Conservation (phyloP, 2,888 invertebrate genomes). For the Anaspis maculata region DNA sequence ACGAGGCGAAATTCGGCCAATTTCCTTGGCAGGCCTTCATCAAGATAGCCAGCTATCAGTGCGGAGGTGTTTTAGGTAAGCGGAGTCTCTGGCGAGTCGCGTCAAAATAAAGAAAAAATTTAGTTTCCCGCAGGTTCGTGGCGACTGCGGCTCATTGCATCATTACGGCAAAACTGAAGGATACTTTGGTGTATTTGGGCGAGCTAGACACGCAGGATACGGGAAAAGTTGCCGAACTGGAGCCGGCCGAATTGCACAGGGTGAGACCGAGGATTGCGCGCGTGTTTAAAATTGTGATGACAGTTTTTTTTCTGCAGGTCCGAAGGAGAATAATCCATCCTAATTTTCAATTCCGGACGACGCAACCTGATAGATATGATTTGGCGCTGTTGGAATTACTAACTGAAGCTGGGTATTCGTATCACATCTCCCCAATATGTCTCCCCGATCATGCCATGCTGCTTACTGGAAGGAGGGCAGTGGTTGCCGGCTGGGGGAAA, state of each 20-base stretch:
- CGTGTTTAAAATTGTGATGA: neutral
- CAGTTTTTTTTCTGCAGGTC: constrained; percentile 44
- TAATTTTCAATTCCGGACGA: constrained; percentile 68
- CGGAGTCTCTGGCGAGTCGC: neutral
- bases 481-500: constrained; percentile 81
- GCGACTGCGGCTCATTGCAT: constrained; percentile 81
- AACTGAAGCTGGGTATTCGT: constrained; percentile 48
- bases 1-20: constrained; percentile 67
- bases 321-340: constrained; percentile 71
- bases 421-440: constrained; percentile 72
- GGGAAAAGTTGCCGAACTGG: constrained; percentile 51
- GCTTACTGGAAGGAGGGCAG: constrained; percentile 49
- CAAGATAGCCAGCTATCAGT: constrained; percentile 72
- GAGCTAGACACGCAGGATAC: constrained; percentile 71
- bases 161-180: constrained; percentile 61
- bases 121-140: constrained; percentile 63
- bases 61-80: constrained; percentile 67
- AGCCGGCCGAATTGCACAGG: constrained; percentile 56
- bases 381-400: constrained; percentile 67
- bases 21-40: constrained; percentile 85
- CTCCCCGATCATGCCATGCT: constrained; percentile 49
- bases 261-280: constrained; percentile 16
- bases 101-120: constrained; percentile 10
- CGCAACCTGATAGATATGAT: constrained; percentile 77
- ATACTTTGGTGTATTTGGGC: constrained; percentile 71